Evolutionary conservation across 2,888 invertebrate species (phyloP).

Genomic region (Acanthosepion lycidas): DNA sequence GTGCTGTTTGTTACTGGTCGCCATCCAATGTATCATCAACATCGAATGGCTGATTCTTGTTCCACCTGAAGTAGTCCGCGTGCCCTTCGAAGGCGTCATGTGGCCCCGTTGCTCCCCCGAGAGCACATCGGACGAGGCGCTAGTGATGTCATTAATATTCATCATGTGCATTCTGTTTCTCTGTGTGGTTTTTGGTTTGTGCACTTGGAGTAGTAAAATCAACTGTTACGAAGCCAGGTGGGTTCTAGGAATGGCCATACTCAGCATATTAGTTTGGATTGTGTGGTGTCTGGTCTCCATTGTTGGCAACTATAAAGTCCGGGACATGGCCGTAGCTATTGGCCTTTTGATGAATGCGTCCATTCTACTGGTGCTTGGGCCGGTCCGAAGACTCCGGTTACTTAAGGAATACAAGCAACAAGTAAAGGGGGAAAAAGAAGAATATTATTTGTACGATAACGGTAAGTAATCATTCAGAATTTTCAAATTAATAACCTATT

Average conservation of each 20-base stretch:
- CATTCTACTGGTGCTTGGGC: constrained; percentile 73
- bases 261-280: constrained; percentile 73
- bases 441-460: background rate
- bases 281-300: constrained; percentile 74
- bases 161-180: constrained; percentile 74
- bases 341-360: constrained; percentile 75
- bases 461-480: background rate
- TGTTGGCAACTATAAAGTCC: constrained; percentile 65
- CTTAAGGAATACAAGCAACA: constrained; percentile 64
- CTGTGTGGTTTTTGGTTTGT: constrained; percentile 72
- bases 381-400: constrained; percentile 73
- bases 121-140: constrained; percentile 72
- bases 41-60: constrained; percentile 75
- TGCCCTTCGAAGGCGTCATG: constrained; percentile 63
- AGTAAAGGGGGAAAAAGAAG: constrained; percentile 57
- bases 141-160: constrained; percentile 75
- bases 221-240: constrained; percentile 74
- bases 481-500: too few species aligned
- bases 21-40: constrained; percentile 75
- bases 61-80: constrained; percentile 64
- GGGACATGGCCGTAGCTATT: constrained; percentile 74
- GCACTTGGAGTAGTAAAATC: constrained; percentile 73
- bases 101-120: constrained; percentile 73
- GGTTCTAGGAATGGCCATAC: constrained; percentile 73
- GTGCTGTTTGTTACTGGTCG: constrained; percentile 69